Evolutionary conservation across 2,113 vertebrate genomes (phyloP), one percentile per base, ranked within the genome.

Genomic region (Monopterus albus): DNA sequence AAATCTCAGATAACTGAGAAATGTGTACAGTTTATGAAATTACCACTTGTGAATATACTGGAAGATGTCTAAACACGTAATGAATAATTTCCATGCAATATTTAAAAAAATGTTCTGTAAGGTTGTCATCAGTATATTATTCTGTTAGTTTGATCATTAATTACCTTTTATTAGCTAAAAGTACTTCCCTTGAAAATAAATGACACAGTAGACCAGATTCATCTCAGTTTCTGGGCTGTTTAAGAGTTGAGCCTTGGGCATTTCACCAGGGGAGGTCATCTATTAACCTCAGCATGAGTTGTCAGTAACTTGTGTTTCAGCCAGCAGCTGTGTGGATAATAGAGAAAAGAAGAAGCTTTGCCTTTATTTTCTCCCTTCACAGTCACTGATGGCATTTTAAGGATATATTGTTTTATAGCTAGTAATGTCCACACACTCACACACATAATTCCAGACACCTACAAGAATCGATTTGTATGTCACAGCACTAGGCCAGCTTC

Each of bases 401-500:
- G 39, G 40, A 72, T 42, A 56, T 20, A 56, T 28, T 56, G 52
- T 50, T 53, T 35, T 3, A n/a, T n/a, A 13, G 7, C 20, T 38
- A 7, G 49, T 52, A 60, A 71, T 23, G 52, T 66, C 57, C 38
- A 33, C 58, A 40, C 40, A 2, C 23, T n/a, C 28, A 43, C 52
- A 50, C 20, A 18, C 67, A 23, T 40, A 12, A 74, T 72, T 61
- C 57, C 17, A 42, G 42, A 47, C 60, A 36, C 45, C 38, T 7
- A 3, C 63, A n/a, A 60, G 62, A 72, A 81, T 77, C 63, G 72
- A 76, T 79, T 60, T 69, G 82, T 79, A 80, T 75, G 69, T 85
- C 75, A 75, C 61, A 51, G 60, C 51, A 5, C 65, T 75, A 64
- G 45, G 67, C 47, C 72, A 49, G 75, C 75, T 61, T 56, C 56